Base-by-base conservation (phyloP, 2,888 invertebrate species). In the Biston stratarius region DNA sequence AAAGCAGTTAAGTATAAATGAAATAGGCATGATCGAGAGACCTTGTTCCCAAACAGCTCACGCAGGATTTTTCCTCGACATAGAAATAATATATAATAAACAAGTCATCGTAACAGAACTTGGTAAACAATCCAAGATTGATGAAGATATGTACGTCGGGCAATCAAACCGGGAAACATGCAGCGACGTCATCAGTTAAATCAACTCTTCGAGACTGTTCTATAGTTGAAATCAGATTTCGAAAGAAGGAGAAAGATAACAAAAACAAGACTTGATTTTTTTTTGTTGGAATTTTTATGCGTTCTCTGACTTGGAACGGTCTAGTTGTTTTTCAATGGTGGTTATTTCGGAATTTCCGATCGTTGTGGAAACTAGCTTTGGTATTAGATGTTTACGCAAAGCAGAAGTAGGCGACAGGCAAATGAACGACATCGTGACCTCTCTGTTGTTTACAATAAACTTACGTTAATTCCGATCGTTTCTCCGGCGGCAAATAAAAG, bases 91-190 rank as follows among this genome's bases (percentile, higher is more conserved):
- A 40, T 8, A 49, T 49, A 57, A 51, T 57, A 58, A 61, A 62
- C 59, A 58, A 62, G 57, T 9, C 47, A 67, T 62, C 62, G 5
- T 6, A 47, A 34, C 15, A 40, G 49, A 47, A 42, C 11, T 55
- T 53, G 44, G 64, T 63, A 62, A 66, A 64, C 66, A 70, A 47
- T 45, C 40, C 47, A 64, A 70, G 67, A 69, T 70, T 60, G 68
- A 72, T 70, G 61, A 45, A 42, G 45, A 51, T 52, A 24, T 36
- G n/a, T n/a, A 24, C 14, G 40, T 34, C 38, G 33, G 34, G 6
- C 34, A 58, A 49, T 55, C 49, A 61, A 51, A 49, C 44, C 42
- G 56, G 51, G 56, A 57, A 44, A 65, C 48, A 10, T 53, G 38
- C 44, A 8, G 2, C 34, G 33, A 45, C 59, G 61, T 61, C 61